Percentiles rank a stretch among this genome's conserved stretches.
phyloP scores from a whole-genome alignment of 2,113 vertebrate genomes.

The Cheilinus undulatus region DNA sequence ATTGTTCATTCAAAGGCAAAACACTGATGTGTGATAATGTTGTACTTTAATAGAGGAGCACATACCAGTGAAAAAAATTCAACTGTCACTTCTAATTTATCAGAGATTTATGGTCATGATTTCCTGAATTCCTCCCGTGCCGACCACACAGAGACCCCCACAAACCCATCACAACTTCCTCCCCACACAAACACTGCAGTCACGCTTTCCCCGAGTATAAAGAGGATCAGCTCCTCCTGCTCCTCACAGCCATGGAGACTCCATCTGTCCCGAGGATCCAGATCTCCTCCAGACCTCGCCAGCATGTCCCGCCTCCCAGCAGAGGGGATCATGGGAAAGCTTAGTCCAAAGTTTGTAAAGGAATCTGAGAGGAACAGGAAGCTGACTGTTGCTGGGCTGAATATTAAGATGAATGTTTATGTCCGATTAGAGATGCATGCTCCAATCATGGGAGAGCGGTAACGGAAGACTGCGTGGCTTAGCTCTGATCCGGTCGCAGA shows the following conservation, averaged over 20 bases:
- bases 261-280: slow-evolving; percentile 42
- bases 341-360: slow-evolving; percentile 55
- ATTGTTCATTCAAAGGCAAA: too few relatives aligned
- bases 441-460: slow-evolving; percentile 78
- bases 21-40: too few relatives aligned
- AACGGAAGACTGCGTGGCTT: slow-evolving; percentile 71
- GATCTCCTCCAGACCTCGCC: slow-evolving; percentile 14
- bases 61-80: too few relatives aligned
- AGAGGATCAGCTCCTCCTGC: neutral
- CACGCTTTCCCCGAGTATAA: neutral
- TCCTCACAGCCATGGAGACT: slow-evolving; percentile 27
- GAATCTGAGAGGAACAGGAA: slow-evolving; percentile 67
- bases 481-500: slow-evolving; percentile 72
- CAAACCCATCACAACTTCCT: too few relatives aligned
- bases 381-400: slow-evolving; percentile 60
- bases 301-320: slow-evolving; percentile 45
- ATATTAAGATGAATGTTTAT: slow-evolving; percentile 79
- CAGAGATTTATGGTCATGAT: too few relatives aligned
- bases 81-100: too few relatives aligned
- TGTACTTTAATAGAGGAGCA: too few relatives aligned
- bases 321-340: slow-evolving; percentile 63
- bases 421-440: slow-evolving; percentile 79
- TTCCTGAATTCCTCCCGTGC: too few relatives aligned
- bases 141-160: too few relatives aligned
- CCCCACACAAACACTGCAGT: neutral